phyloP scores from a whole-genome alignment of 2,113 vertebrate species.

The Alosa alosa region DNA sequence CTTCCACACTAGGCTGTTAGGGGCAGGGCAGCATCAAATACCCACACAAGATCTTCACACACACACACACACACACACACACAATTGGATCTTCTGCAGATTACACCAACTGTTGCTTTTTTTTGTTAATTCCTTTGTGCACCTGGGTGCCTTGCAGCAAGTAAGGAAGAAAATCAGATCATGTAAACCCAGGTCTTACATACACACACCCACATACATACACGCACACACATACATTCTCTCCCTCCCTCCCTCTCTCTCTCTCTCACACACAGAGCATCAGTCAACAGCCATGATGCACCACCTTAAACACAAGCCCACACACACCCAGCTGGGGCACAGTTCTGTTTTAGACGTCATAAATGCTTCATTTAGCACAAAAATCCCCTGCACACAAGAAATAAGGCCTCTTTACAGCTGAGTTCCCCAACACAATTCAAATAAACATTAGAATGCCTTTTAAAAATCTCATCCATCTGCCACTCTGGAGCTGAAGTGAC shows the following conservation, averaged over 20 bases:
- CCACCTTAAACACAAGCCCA: not conserved
- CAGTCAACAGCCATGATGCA: not conserved
- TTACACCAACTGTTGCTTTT: not conserved
- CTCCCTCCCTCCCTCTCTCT: too few relatives aligned
- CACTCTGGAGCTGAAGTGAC: not conserved
- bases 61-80: conserved; percentile 4
- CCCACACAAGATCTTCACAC: not conserved
- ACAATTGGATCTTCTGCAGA: not conserved
- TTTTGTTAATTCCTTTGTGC: not conserved
- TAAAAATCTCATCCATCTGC: not conserved
- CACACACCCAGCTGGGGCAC: not conserved
- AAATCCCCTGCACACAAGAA: not conserved
- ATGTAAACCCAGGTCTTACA: not conserved
- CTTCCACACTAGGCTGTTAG: conserved; percentile 64
- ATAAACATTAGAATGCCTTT: not conserved
- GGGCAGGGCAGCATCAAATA: conserved; percentile 57
- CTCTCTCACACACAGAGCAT: not conserved
- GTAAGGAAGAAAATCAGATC: not conserved
- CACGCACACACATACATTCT: not conserved
- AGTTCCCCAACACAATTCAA: not conserved
- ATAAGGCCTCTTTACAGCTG: not conserved
- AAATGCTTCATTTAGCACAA: not conserved
- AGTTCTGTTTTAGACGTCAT: not conserved
- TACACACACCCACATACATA: not conserved
- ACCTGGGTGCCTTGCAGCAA: not conserved